Evolutionary conservation across 2,888 invertebrate genomes (phyloP).

Genomic region (Encarsia formosa): DNA sequence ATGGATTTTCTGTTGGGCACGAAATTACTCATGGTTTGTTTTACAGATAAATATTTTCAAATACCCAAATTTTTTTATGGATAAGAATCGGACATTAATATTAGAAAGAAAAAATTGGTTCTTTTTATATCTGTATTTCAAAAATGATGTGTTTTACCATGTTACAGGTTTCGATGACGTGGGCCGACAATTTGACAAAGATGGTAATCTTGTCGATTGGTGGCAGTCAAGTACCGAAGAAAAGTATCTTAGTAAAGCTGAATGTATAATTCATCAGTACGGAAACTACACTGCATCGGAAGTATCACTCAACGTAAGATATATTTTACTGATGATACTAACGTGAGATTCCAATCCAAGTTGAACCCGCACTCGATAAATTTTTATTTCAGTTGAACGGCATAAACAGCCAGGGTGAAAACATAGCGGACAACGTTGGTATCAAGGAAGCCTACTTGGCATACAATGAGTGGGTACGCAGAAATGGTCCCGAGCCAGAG

Average conservation of each 20-base stretch:
- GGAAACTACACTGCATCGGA: slow-evolving; percentile 82
- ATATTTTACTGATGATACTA: neutral
- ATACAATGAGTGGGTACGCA: slow-evolving; percentile 69
- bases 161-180: slow-evolving; percentile 79
- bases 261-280: slow-evolving; percentile 91
- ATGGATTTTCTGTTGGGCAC: slow-evolving; percentile 92
- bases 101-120: too few species aligned
- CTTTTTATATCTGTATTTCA: too few species aligned
- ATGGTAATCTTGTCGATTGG: slow-evolving; percentile 90
- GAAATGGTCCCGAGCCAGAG: slow-evolving; percentile 62
- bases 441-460: slow-evolving; percentile 86
- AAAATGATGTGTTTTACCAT: too few species aligned
- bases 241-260: slow-evolving; percentile 76
- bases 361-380: too few species aligned
- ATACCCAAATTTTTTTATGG: too few species aligned
- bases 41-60: too few species aligned
- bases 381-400: slow-evolving; percentile 72
- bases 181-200: slow-evolving; percentile 88
- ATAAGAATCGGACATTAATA: too few species aligned
- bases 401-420: slow-evolving; percentile 88
- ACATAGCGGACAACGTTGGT: slow-evolving; percentile 93
- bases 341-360: neutral
- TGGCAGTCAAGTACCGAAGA: slow-evolving; percentile 82
- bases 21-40: slow-evolving; percentile 92
- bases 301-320: slow-evolving; percentile 68